phyloP scores from a whole-genome alignment of 2,113 vertebrate genomes.

The Anhinga anhinga region DNA sequence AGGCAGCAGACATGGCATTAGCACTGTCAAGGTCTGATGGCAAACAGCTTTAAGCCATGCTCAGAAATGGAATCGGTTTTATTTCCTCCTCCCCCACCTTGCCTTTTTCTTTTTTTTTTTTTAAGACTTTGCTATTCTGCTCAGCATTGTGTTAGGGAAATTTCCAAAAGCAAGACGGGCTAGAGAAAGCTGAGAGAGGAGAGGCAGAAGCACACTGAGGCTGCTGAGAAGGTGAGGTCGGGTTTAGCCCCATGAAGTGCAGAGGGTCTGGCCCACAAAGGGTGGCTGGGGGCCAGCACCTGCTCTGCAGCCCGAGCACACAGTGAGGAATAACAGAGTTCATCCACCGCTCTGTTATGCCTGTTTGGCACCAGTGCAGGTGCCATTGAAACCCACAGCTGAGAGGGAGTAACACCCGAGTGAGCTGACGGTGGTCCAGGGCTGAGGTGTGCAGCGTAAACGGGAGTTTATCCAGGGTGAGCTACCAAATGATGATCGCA shows the following conservation, averaged over 20 bases:
- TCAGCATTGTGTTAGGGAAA: background rate
- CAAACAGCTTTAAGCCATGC: background rate
- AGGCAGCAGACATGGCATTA: background rate
- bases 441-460: background rate
- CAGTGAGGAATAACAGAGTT: accelerated
- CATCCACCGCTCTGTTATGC: accelerated
- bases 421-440: background rate
- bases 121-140: background rate
- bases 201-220: background rate
- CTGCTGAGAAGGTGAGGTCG: background rate
- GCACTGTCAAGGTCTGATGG: background rate
- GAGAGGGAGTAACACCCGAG: accelerated
- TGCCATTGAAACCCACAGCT: accelerated
- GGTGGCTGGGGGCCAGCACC: background rate
- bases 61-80: background rate
- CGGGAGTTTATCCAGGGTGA: accelerated
- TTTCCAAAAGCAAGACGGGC: background rate
- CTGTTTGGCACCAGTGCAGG: background rate
- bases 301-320: accelerated
- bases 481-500: background rate
- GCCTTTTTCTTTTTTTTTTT: background rate
- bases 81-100: background rate
- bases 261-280: background rate
- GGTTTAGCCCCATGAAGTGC: background rate
- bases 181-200: background rate